phyloP scores from a whole-genome alignment of 2,113 vertebrate genomes.

The Takifugu bimaculatus region DNA sequence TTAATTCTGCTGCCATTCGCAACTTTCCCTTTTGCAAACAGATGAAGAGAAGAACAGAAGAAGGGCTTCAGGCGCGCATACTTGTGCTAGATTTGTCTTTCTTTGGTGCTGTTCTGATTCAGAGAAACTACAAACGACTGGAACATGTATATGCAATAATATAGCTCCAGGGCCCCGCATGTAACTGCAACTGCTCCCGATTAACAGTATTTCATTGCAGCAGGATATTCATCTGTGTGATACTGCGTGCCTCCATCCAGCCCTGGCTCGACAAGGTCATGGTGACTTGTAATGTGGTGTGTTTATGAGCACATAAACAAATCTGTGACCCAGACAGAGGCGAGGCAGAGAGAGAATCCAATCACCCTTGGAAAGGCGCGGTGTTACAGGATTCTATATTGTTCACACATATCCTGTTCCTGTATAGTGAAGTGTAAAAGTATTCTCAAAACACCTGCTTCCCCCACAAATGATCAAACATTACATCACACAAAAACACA shows the following conservation, averaged over 20 bases:
- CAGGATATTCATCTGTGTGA: constrained; percentile 49
- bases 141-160: constrained; percentile 2
- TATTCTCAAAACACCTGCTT: too few species aligned
- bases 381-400: neutral
- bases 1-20: constrained; percentile 32
- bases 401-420: neutral
- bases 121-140: constrained; percentile 14
- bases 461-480: too few species aligned
- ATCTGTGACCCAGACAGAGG: constrained; percentile 23
- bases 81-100: constrained; percentile 29
- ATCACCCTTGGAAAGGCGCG: neutral
- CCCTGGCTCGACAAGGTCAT: constrained; percentile 35
- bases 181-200: constrained; percentile 19
- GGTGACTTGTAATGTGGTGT: constrained; percentile 38
- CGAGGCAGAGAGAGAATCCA: neutral
- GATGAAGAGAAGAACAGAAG: constrained; percentile 27
- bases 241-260: constrained; percentile 31
- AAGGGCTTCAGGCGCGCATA: constrained; percentile 26
- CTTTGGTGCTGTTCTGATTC: constrained; percentile 5
- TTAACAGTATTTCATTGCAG: constrained; percentile 41
- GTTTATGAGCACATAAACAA: constrained; percentile 37
- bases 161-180: neutral
- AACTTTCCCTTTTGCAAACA: constrained; percentile 26
- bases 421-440: too few species aligned
- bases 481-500: neutral